Conservation (phyloP, 2,888 invertebrate species). For the Notodonta ziczac region DNA sequence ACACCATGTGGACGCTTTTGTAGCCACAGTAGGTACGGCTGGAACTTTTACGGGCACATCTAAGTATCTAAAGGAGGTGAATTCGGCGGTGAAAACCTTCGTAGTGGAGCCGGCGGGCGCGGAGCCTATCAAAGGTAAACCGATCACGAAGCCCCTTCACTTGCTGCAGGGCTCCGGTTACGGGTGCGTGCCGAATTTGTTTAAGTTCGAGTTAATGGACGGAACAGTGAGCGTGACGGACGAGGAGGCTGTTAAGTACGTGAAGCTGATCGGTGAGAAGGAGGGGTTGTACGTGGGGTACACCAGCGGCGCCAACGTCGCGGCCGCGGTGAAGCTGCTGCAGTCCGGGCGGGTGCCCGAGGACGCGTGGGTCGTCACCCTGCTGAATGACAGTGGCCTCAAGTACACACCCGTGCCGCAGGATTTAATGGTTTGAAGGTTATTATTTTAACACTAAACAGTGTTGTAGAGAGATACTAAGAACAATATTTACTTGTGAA, state of each 20-base stretch:
- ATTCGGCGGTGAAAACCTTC: slow-evolving; percentile 61
- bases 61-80: slow-evolving; percentile 70
- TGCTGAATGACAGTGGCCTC: slow-evolving; percentile 69
- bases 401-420: slow-evolving; percentile 72
- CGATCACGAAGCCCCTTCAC: slow-evolving; percentile 73
- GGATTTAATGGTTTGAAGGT: slow-evolving; percentile 34
- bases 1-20: slow-evolving; percentile 70
- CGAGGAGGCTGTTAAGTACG: slow-evolving; percentile 67
- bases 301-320: slow-evolving; percentile 76
- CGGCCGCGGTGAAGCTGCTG: slow-evolving; percentile 71
- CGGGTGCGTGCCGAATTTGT: slow-evolving; percentile 70
- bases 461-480: no score
- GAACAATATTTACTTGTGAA: no score
- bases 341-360: slow-evolving; percentile 66
- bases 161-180: slow-evolving; percentile 77
- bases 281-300: slow-evolving; percentile 77
- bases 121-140: slow-evolving; percentile 69
- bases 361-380: slow-evolving; percentile 74
- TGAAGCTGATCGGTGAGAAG: slow-evolving; percentile 65
- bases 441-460: no score
- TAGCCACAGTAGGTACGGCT: slow-evolving; percentile 73
- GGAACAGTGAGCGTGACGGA: slow-evolving; percentile 70
- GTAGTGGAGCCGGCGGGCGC: slow-evolving; percentile 75
- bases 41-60: slow-evolving; percentile 73
- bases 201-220: slow-evolving; percentile 70